A percentile compares a stretch with the other conserved stretches of the same genome.
Evolutionary conservation across 2,797 vertebrate genomes (phyloP).

Genomic region (Vultur gryphus): DNA sequence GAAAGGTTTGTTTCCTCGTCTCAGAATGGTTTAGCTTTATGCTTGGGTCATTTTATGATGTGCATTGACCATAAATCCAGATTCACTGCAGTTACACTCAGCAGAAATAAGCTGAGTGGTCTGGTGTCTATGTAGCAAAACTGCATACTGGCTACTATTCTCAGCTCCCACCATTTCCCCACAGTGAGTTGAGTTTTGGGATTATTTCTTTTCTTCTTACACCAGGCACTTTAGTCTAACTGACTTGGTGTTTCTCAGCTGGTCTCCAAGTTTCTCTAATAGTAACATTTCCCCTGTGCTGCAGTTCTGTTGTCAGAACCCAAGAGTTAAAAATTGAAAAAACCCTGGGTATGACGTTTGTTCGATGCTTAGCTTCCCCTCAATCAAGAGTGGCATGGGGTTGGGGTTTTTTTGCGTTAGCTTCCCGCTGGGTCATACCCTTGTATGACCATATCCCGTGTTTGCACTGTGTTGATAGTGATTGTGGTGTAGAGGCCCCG

Average conservation of each 20-base stretch:
- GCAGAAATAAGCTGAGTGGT: background rate
- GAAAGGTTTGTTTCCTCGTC: background rate
- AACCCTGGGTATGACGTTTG: background rate
- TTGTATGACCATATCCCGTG: fast-evolving
- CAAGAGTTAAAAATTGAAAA: background rate
- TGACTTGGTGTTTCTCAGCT: background rate
- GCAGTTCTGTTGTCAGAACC: background rate
- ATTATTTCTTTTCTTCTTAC: background rate
- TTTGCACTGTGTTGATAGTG: background rate
- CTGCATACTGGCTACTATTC: fast-evolving
- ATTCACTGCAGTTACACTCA: background rate
- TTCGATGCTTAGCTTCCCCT: fast-evolving
- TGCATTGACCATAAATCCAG: background rate
- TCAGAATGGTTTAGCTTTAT: background rate
- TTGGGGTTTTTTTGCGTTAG: background rate
- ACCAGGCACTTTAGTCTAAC: background rate
- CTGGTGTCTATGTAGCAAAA: background rate
- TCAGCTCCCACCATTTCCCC: background rate
- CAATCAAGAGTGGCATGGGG: fast-evolving
- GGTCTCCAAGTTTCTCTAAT: background rate
- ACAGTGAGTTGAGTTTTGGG: background rate
- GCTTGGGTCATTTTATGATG: background rate
- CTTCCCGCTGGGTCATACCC: background rate
- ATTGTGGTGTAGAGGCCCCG: background rate
- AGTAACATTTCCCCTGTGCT: background rate